Conservation (phyloP, 2,888 invertebrate genomes). For the Tubulanus polymorphus region DNA sequence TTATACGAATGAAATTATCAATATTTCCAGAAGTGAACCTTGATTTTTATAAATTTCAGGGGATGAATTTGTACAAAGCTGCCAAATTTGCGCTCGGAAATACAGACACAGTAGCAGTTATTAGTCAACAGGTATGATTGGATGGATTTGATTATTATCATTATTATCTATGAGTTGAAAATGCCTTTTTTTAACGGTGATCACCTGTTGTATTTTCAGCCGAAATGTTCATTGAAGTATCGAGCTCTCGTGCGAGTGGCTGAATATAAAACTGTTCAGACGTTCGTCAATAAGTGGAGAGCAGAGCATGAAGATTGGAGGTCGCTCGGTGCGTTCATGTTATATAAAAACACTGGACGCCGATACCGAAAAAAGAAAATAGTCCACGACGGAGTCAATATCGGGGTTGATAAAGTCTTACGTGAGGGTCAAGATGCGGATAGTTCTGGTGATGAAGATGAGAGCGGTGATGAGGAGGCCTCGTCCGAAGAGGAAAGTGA, state of each 20-base stretch:
- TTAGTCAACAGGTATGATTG: too few species aligned
- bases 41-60: too few species aligned
- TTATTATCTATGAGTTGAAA: neutral
- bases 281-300: slow-evolving; percentile 31
- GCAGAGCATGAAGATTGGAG: slow-evolving; percentile 41
- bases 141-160: too few species aligned
- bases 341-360: slow-evolving; percentile 38
- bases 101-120: too few species aligned
- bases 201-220: neutral
- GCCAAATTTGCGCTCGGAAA: too few species aligned
- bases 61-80: too few species aligned
- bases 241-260: slow-evolving; percentile 32
- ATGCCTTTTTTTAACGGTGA: neutral
- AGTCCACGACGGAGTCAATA: neutral
- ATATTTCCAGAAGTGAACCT: too few species aligned
- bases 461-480: slow-evolving; percentile 3
- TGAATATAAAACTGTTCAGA: slow-evolving; percentile 26
- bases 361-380: slow-evolving; percentile 32
- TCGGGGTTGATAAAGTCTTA: neutral
- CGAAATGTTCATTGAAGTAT: slow-evolving; percentile 11
- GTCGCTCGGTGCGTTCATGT: slow-evolving; percentile 36
- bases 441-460: slow-evolving; percentile 5
- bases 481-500: slow-evolving; percentile 3
- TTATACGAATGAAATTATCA: too few species aligned
- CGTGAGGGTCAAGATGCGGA: neutral